phyloP scores from a whole-genome alignment of 2,797 vertebrate species.

The Sebastes iracundus region DNA sequence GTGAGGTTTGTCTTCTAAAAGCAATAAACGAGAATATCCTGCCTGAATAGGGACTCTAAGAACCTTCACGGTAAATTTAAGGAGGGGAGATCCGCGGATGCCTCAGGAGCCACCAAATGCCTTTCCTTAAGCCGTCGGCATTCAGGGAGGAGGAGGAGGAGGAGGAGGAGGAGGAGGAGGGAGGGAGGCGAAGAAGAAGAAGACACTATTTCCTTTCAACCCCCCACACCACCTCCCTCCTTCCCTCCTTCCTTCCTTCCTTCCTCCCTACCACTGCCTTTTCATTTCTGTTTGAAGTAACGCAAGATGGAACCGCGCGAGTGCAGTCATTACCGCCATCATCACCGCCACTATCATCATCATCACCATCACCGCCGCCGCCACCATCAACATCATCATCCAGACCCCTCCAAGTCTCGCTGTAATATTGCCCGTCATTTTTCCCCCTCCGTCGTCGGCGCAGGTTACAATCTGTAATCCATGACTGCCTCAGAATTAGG shows the following conservation, averaged over 20 bases:
- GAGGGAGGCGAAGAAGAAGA: constrained; percentile 40
- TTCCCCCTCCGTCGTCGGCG: constrained; percentile 88
- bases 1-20: constrained; percentile 80
- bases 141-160: constrained; percentile 78
- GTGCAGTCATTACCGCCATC: constrained; percentile 77
- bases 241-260: not conserved
- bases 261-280: constrained; percentile 30
- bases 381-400: constrained; percentile 66
- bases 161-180: constrained; percentile 47
- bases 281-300: constrained; percentile 88
- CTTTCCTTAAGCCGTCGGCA: constrained; percentile 93
- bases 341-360: constrained; percentile 83
- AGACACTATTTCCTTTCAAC: constrained; percentile 64
- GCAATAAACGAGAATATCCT: constrained; percentile 89
- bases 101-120: constrained; percentile 95
- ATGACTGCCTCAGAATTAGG: constrained; percentile 97
- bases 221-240: not conserved
- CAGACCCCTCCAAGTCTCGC: constrained; percentile 87
- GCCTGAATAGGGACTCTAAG: constrained; percentile 94
- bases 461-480: constrained; percentile 99
- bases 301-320: constrained; percentile 91
- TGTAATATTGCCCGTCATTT: constrained; percentile 94
- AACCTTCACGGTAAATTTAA: constrained; percentile 90
- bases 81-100: constrained; percentile 91
- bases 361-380: constrained; percentile 33